Base-by-base conservation (phyloP, 2,797 vertebrate genomes). In the Sebastes miniatus region DNA sequence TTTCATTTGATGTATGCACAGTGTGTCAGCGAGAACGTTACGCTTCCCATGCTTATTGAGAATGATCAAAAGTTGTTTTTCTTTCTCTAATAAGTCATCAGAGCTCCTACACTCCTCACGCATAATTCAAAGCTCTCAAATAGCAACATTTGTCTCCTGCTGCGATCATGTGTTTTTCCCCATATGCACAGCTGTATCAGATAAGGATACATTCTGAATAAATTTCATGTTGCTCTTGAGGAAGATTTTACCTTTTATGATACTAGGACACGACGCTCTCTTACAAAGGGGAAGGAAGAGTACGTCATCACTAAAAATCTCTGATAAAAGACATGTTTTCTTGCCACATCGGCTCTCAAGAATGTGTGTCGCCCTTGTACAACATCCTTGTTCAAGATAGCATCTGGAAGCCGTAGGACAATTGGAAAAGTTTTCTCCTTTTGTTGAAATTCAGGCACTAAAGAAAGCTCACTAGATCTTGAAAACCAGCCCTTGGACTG, bases 401-500 rank as follows among this genome's bases (percentile, higher is more conserved):
- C 54, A 63, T 18, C 59, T 65, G 9, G 36, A 69, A 81, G 16
- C 27, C 32, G 36, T 1, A 8, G 22, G 36, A 36, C 68, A 69
- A 20, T 20, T 43, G 29, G 67, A 24, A 50, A 43, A 25, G 36
- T 50, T 2, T 65, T 10, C 18, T 12, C 25, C 57, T 69, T 73
- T 81, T 77, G 32, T 67, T 59, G 9, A 66, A 79, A 75, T 24
- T 36, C 20, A 64, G 18, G 34, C 54, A 39, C 29, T 32, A 27
- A 52, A 83, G 31, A 76, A 65, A 59, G 8, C 64, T 66, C 18
- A 32, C 68, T 85, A 77, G 57, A 77, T 87, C 31, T 63, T 79
- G 71, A 69, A 76, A 74, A 68, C 66, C 22, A 61, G 54, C 50
- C 65, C 36, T 86, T 70, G 69, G 80, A 78, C 25, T 52, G 25